These are phyloP conservation scores for Columba guinea DNA, from an alignment of 2,797 vertebrate genomes.

Conservation along the genomic window DNA sequence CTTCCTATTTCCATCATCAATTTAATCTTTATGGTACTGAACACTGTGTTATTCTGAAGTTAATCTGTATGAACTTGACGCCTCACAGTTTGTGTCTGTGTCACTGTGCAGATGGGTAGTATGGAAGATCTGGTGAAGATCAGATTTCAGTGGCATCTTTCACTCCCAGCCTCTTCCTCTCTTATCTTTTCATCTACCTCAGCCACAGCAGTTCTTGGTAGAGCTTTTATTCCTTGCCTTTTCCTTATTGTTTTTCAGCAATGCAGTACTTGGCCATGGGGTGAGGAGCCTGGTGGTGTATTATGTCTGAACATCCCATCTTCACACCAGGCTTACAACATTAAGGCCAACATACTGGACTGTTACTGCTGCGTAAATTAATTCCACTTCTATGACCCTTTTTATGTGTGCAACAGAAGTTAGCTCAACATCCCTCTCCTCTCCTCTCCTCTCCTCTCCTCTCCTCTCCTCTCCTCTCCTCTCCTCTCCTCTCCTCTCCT, in stretches of 20 bases:
- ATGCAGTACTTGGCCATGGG: not conserved
- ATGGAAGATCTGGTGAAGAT: not conserved
- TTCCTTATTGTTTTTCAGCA: not conserved
- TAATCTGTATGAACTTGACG: not conserved
- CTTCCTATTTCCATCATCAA: conserved; percentile 44
- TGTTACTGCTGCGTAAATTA: not conserved
- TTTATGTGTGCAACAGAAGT: not conserved
- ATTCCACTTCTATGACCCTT: not conserved
- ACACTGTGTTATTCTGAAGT: not conserved
- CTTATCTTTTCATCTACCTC: not conserved
- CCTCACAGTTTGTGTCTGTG: not conserved
- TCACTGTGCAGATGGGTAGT: not conserved
- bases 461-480: too few relatives aligned
- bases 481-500: too few relatives aligned
- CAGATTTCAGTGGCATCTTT: not conserved
- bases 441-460: too few relatives aligned
- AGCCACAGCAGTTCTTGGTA: not conserved
- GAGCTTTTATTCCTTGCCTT: not conserved
- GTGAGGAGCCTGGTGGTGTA: not conserved
- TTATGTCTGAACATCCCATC: not conserved
- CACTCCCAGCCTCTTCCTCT: not conserved
- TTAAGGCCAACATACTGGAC: not conserved
- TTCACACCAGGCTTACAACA: not conserved
- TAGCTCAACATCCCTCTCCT: not conserved
- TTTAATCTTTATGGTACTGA: conserved; percentile 7